Conservation (phyloP, 2,797 vertebrate species). For the Hydrolagus colliei region DNA sequence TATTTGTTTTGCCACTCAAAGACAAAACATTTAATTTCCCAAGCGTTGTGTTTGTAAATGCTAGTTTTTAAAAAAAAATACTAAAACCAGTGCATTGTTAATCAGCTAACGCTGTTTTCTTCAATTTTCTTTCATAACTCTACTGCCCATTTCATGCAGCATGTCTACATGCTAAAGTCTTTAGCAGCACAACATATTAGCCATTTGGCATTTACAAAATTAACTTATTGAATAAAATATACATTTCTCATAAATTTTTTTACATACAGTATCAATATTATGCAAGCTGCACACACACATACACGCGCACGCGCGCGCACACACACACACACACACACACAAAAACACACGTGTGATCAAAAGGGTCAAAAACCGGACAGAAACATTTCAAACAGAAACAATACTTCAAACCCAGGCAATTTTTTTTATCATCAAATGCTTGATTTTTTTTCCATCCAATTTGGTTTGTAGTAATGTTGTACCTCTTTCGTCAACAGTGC, state of each 20-base stretch:
- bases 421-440: conserved; percentile 50
- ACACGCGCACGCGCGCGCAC: conserved; percentile 41
- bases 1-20: conserved; percentile 55
- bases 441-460: conserved; percentile 47
- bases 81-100: conserved; percentile 70
- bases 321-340: conserved; percentile 50
- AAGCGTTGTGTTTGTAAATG: conserved; percentile 41
- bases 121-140: conserved; percentile 57
- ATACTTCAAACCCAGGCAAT: conserved; percentile 51
- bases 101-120: conserved; percentile 55
- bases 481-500: conserved; percentile 54
- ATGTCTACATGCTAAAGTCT: conserved; percentile 64
- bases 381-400: conserved; percentile 48
- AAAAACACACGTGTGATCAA: conserved; percentile 34
- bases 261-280: conserved; percentile 67
- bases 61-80: conserved; percentile 45
- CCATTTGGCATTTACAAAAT: conserved; percentile 75
- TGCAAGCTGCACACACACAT: conserved; percentile 56
- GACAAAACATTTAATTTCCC: conserved; percentile 54
- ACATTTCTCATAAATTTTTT: conserved; percentile 66
- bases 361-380: conserved; percentile 47
- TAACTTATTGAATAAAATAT: conserved; percentile 78
- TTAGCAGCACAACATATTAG: conserved; percentile 69
- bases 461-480: conserved; percentile 81
- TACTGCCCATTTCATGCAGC: conserved; percentile 61